These are phyloP conservation scores for Apostichopus parvimensis DNA, from an alignment of 35 echinoderm and acorn worm species.

Conservation along the genomic window DNA sequence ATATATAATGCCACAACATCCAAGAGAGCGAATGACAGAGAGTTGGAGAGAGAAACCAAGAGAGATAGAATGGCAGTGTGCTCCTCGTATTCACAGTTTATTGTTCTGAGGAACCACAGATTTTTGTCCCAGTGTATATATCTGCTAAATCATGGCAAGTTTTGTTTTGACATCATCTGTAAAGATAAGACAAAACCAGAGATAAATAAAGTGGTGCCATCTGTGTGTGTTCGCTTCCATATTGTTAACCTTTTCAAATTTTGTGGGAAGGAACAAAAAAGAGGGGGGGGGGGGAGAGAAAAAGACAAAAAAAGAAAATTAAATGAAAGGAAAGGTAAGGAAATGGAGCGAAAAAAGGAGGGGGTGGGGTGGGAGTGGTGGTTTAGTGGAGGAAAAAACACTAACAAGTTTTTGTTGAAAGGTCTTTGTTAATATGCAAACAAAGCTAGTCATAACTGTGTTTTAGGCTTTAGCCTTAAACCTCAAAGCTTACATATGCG, in stretches of 20 bases:
- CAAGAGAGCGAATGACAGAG: too few species aligned
- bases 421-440: constrained; percentile 50
- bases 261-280: not conserved
- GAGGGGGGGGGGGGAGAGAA: not conserved
- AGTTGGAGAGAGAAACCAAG: too few species aligned
- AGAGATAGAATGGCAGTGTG: too few species aligned
- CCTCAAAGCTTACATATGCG: not conserved
- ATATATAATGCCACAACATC: too few species aligned
- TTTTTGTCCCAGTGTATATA: not conserved
- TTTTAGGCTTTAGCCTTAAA: not conserved
- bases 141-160: constrained; percentile 3
- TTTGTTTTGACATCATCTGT: constrained; percentile 37
- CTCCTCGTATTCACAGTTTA: not conserved
- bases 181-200: constrained; percentile 35
- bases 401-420: constrained; percentile 8
- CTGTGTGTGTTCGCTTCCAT: constrained; percentile 14
- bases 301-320: not conserved
- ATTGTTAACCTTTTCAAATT: not conserved
- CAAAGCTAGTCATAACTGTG: not conserved
- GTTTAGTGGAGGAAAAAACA: not conserved
- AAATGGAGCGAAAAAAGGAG: not conserved
- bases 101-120: constrained; percentile 7
- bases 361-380: not conserved
- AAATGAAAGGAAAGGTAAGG: not conserved
- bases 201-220: constrained; percentile 40